Base-by-base conservation (phyloP, 2,888 invertebrate genomes). In the Euplexia lucipara region DNA sequence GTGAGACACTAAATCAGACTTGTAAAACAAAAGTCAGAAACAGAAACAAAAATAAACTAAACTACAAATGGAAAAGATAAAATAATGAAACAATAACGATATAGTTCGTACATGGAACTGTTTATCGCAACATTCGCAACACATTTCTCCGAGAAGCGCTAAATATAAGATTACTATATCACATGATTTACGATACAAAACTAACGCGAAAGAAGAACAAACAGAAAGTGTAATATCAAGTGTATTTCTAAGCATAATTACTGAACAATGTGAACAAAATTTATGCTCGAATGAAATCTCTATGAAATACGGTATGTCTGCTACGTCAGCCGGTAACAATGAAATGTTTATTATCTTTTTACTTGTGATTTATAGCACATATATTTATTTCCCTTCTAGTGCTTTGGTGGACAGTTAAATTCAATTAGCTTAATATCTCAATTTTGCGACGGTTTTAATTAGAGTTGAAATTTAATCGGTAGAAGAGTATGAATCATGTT, bases 251-350 rank as follows among this genome's bases (percentile, higher is more conserved):
- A 78, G 73, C 70, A 80, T 85, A 86, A 86, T 86, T 84, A 86
- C 79, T 84, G 76, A 85, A 87, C 86, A 87, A 87, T 84, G 83
- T 72, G 76, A 74, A 69, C 48, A 75, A 79, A 85, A 88, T 90
- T 88, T 89, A 90, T 88, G 83, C 78, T 74, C 79, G 67, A 83
- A 83, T 81, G 85, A 86, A 90, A 89, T 89, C 88, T 88, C 84
- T 84, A 85, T 90, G 88, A 90, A 83, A 86, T 88, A 89, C 85
- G 82, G 79, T 80, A 74, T 79, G 86, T 75, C 83, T 75, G 70
- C 63, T 65, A 58, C 73, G 80, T 87, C 86, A 84, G 70, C 69
- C 71, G 53, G 76, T 83, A 85, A 88, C 87, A 88, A 86, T 86
- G 85, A 83, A 75, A 77, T 83, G 76, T 75, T 82, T 85, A 83